phyloP scores from a whole-genome alignment of 1,140 invertebrate species.

The Andrena cerasifolii region DNA sequence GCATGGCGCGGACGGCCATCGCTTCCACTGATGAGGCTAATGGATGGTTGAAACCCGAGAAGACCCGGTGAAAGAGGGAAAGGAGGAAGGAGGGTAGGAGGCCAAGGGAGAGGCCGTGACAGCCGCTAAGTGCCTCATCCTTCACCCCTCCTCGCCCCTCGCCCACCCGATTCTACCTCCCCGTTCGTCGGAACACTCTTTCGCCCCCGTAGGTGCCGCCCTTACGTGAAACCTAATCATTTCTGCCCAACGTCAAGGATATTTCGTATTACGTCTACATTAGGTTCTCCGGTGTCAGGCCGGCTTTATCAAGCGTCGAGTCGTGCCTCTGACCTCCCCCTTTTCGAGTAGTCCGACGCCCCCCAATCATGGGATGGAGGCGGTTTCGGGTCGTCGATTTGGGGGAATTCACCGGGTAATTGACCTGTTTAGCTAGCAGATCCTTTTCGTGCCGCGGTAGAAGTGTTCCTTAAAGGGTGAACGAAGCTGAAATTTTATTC shows the following conservation, averaged over 20 bases:
- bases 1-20: constrained; percentile 75
- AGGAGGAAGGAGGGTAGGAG: constrained; percentile 68
- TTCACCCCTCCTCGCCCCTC: constrained; percentile 56
- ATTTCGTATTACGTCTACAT: constrained; percentile 75
- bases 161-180: constrained; percentile 4
- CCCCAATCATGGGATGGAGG: constrained; percentile 21
- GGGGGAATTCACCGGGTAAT: not conserved
- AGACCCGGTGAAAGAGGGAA: constrained; percentile 69
- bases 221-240: constrained; percentile 79
- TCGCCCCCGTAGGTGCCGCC: constrained; percentile 53
- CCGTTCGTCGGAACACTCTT: constrained; percentile 9
- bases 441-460: too few species aligned
- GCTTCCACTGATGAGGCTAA: constrained; percentile 81
- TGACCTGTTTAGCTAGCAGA: not conserved
- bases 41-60: constrained; percentile 81
- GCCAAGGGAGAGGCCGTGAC: constrained; percentile 77
- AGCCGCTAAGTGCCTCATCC: constrained; percentile 79
- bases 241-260: constrained; percentile 70
- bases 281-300: constrained; percentile 65
- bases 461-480: too few species aligned
- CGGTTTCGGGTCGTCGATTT: not conserved
- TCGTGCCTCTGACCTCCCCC: constrained; percentile 58
- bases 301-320: constrained; percentile 64
- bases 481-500: too few species aligned
- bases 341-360: constrained; percentile 12